Base-by-base conservation (phyloP, 2,797 vertebrate species). In the Fratercula arctica region DNA sequence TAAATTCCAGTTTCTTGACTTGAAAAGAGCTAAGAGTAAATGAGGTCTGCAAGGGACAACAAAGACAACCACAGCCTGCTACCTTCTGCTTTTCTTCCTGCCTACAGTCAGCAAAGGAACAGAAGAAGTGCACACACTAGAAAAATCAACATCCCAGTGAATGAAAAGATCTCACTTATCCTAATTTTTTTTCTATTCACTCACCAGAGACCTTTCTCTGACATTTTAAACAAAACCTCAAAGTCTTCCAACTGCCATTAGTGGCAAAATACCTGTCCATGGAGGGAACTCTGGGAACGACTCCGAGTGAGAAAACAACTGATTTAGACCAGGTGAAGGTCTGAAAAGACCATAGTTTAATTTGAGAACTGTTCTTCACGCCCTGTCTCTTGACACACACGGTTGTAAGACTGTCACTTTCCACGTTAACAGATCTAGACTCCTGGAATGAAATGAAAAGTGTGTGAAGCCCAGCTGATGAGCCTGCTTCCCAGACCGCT, bases 31-130 rank as follows among this genome's bases (percentile, higher is more conserved):
- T 84, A 81, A 63, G 25, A 78, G 63, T n/a, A 88, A 73, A 69
- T 37, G 10, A 90, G 19, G 28, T 78, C 46, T 92, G 14, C 19
- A 72, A 79, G 33, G 5, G 14, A 46, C 6, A 13, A 45, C 6
- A 19, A 76, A 67, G 74, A 50, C 12, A 87, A 66, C 6, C 0
- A 0, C 29, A 86, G 23, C 46, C 10, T 60, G 23, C 25, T 60
- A 60, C 7, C 23, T 87, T 79, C 48, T 95, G 59, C 37, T 92
- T 88, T 91, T 73, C 63, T 75, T 89, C 66, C 3, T 76, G 29
- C 26, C 21, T 60, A 14, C 31, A 50, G 73, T 16, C 2, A 3
- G 53, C 0, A 8, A 75, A 90, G 31, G 31, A 88, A 86, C 5
- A 28, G 48, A 91, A 51, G 28, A 93, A 63, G 20, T 11, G 15